phyloP scores from a whole-genome alignment of 2,888 invertebrate species.

The Stenchaetothrips biformis region DNA sequence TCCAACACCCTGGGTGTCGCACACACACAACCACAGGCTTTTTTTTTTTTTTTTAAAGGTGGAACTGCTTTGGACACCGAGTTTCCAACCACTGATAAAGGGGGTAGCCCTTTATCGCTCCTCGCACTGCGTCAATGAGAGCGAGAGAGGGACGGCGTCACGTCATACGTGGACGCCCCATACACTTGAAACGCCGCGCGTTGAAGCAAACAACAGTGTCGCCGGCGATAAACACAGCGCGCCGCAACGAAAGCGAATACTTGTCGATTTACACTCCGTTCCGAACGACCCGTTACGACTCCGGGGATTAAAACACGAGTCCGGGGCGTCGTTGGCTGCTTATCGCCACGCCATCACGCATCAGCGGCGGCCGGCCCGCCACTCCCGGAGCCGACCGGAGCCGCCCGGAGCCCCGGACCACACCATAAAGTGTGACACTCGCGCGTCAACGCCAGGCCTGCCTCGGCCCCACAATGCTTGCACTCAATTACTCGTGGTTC shows the following conservation, averaged over 20 bases:
- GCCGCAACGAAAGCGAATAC: neutral
- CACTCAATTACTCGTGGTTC: neutral
- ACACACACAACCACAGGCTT: too few species aligned
- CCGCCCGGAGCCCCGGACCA: neutral
- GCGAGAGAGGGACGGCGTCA: too few species aligned
- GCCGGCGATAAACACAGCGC: neutral
- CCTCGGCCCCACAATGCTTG: neutral
- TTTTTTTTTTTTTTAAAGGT: too few species aligned
- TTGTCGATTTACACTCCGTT: slow-evolving; percentile 12
- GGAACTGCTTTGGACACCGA: too few species aligned
- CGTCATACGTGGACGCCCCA: too few species aligned
- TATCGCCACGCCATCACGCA: slow-evolving; percentile 2
- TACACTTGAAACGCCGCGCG: too few species aligned
- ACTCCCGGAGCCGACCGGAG: neutral
- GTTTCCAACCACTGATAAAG: too few species aligned
- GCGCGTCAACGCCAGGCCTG: neutral
- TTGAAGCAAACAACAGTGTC: neutral
- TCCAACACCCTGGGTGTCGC: too few species aligned
- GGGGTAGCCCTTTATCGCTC: too few species aligned
- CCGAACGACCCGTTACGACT: slow-evolving; percentile 14
- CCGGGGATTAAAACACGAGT: slow-evolving; percentile 12
- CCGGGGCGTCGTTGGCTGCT: neutral
- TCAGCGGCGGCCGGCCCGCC: neutral
- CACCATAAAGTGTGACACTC: neutral
- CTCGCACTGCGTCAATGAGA: too few species aligned